Conservation (phyloP, 2,888 invertebrate genomes). For the Caenorhabditis uteleia region DNA sequence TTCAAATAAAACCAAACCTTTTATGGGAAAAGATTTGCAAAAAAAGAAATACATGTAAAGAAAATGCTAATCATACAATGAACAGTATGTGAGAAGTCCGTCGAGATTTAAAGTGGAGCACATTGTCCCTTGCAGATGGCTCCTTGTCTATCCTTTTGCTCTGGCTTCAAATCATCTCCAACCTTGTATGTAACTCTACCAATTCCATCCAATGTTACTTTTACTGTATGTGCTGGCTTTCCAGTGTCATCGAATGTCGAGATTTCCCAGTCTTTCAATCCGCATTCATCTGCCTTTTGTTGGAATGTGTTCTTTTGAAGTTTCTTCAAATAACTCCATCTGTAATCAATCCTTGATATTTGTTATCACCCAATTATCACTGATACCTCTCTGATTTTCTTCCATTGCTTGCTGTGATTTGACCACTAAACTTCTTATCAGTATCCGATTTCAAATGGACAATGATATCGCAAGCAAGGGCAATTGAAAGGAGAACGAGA, state of each 20-base stretch:
- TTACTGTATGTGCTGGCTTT: constrained; percentile 37
- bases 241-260: constrained; percentile 58
- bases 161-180: constrained; percentile 63
- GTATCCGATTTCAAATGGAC: constrained; percentile 67
- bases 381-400: constrained; percentile 64
- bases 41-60: too few relatives aligned
- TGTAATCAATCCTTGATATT: constrained; percentile 21
- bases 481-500: constrained; percentile 36
- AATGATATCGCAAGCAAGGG: constrained; percentile 64
- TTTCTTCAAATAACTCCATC: constrained; percentile 63
- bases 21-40: too few relatives aligned
- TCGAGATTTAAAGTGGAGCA: constrained; percentile 59
- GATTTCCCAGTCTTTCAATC: constrained; percentile 60
- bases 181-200: constrained; percentile 63
- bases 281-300: constrained; percentile 66
- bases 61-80: too few relatives aligned
- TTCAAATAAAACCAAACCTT: too few relatives aligned
- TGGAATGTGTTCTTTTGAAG: constrained; percentile 64
- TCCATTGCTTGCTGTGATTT: constrained; percentile 64
- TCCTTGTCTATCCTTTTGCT: constrained; percentile 64
- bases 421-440: constrained; percentile 62
- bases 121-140: constrained; percentile 68
- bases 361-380: background rate
- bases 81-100: too few relatives aligned
- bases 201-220: constrained; percentile 54